A percentile compares a stretch with the other conserved stretches of the same genome.
These are phyloP conservation scores for Axinella damicornis DNA, from an alignment of 37 sponge, comb jelly and placozoan species.

Conservation along the genomic window DNA sequence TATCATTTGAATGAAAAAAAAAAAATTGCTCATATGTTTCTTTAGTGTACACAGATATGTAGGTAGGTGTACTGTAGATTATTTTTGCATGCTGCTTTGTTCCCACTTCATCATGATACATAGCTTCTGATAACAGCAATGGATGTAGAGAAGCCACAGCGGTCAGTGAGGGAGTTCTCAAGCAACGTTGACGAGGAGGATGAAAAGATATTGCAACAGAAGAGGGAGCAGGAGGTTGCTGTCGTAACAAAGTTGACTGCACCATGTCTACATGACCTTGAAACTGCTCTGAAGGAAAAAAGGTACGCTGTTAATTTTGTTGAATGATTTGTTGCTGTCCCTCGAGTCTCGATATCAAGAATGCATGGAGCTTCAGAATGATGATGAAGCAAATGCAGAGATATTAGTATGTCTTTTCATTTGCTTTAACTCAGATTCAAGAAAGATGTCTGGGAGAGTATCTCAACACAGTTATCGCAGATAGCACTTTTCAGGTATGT, in stretches of 20 bases:
- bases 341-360: no score
- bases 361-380: no score
- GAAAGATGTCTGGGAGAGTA: slow-evolving; percentile 60
- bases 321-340: no score
- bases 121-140: slow-evolving; percentile 45
- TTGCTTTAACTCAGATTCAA: slow-evolving; percentile 50
- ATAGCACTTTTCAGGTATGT: slow-evolving; percentile 76
- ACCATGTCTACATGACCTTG: slow-evolving; percentile 38
- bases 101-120: not conserved
- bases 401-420: not conserved
- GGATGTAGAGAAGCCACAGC: slow-evolving; percentile 37
- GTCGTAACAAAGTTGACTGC: slow-evolving; percentile 36
- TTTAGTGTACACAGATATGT: no score
- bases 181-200: slow-evolving; percentile 40
- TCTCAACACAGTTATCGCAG: slow-evolving; percentile 27
- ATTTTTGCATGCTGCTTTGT: no score
- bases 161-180: not conserved
- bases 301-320: no score
- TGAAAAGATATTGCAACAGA: slow-evolving; percentile 7
- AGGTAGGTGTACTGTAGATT: no score
- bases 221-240: slow-evolving; percentile 13
- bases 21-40: no score
- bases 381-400: not conserved
- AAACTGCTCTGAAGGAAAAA: slow-evolving; percentile 26
- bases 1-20: no score